phyloP scores from a whole-genome alignment of 2,797 vertebrate genomes.

The Fundulus diaphanus region DNA sequence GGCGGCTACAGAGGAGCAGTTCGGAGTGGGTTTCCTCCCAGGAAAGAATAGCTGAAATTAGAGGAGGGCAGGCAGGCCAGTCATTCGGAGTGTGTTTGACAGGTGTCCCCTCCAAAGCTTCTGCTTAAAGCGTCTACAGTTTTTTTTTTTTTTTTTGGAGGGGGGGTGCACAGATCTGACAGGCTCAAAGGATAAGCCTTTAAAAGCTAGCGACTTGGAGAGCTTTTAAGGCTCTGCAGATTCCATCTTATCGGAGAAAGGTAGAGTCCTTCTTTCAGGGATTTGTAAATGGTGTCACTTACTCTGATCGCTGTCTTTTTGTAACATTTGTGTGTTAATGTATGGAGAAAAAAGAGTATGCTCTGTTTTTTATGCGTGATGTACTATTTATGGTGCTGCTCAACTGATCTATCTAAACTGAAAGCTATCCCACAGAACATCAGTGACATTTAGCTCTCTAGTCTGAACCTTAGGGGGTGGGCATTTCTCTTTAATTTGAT shows the following conservation, averaged over 20 bases:
- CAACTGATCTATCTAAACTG: slow-evolving; percentile 33
- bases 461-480: slow-evolving; percentile 54
- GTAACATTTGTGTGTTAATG: slow-evolving; percentile 2
- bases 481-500: slow-evolving; percentile 60
- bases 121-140: slow-evolving; percentile 20
- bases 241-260: slow-evolving; percentile 36
- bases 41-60: slow-evolving; percentile 27
- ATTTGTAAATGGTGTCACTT: neutral
- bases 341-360: slow-evolving; percentile 4
- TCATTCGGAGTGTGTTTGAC: slow-evolving; percentile 36
- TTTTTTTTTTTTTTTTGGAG: neutral
- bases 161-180: slow-evolving; percentile 25
- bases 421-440: slow-evolving; percentile 54
- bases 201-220: slow-evolving; percentile 20
- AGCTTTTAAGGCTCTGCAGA: slow-evolving; percentile 9
- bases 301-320: neutral
- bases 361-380: neutral
- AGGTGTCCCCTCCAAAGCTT: slow-evolving; percentile 32
- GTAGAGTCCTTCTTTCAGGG: slow-evolving; percentile 14
- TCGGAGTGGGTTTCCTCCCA: slow-evolving; percentile 21
- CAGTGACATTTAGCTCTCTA: slow-evolving; percentile 49
- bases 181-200: slow-evolving; percentile 46
- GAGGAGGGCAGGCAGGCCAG: slow-evolving; percentile 30
- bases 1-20: neutral
- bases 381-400: slow-evolving; percentile 12